Evolutionary conservation across 1,140 invertebrate genomes (phyloP).

Genomic region (Calephelis virginiensis): DNA sequence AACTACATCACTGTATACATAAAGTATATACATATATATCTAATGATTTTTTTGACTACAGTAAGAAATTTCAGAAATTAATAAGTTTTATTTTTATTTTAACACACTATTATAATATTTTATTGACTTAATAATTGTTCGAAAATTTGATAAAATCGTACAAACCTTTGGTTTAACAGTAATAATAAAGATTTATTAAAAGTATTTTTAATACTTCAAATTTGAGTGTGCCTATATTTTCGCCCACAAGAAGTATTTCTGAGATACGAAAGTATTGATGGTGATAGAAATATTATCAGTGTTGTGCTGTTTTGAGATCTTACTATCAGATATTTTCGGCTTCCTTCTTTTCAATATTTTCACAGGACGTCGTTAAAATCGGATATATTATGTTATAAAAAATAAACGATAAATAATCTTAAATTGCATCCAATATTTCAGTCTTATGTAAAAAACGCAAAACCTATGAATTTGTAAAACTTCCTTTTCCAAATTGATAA

Average conservation of each 20-base stretch:
- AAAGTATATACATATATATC: conserved; percentile 4
- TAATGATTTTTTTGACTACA: background rate
- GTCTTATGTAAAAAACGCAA: no score
- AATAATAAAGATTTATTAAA: conserved; percentile 10
- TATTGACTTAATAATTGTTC: conserved; percentile 17
- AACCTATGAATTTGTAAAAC: no score
- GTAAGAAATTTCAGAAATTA: background rate
- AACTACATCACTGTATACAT: background rate
- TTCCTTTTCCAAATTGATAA: no score
- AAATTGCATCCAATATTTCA: no score
- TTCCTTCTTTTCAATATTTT: no score
- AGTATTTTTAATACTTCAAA: background rate
- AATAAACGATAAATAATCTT: no score
- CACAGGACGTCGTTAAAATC: no score
- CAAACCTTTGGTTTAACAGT: conserved; percentile 13
- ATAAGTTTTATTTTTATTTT: background rate
- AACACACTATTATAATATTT: background rate
- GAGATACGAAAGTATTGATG: background rate
- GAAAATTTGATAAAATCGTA: conserved; percentile 9
- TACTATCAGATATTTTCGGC: no score
- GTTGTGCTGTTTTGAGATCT: no score
- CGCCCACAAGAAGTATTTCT: background rate
- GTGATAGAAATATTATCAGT: conserved; percentile 1
- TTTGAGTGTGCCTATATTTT: background rate
- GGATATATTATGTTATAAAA: no score